Percentiles rank a stretch among this genome's conserved stretches.
These are phyloP conservation scores for Tetragnatha versicolor DNA, from an alignment of 1,140 invertebrate species.

Conservation along the genomic window DNA sequence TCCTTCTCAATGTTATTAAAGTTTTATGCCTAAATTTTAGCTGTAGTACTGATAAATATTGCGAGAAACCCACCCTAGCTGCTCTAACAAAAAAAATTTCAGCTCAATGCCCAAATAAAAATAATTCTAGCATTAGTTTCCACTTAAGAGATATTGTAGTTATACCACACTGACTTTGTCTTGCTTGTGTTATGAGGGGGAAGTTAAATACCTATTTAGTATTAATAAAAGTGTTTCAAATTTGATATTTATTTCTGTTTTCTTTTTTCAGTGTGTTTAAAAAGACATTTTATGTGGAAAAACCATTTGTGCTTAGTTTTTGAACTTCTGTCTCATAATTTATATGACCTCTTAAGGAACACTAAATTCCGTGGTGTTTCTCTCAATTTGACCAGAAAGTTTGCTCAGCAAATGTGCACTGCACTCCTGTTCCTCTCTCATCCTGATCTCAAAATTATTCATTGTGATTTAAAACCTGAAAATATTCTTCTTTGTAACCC, in stretches of 20 bases:
- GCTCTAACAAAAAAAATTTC: no score
- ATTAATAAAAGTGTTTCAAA: background rate
- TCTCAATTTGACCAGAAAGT: constrained; percentile 98
- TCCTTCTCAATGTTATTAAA: no score
- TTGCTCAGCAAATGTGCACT: constrained; percentile 98
- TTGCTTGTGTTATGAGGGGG: no score
- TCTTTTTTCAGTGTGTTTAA: constrained; percentile 88
- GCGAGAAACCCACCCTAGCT: no score
- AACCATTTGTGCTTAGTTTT: constrained; percentile 99
- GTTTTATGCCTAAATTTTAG: no score
- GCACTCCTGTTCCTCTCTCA: constrained; percentile 97
- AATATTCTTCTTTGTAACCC: constrained; percentile 99
- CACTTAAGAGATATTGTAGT: background rate
- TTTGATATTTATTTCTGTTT: background rate
- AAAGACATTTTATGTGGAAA: constrained; percentile 99
- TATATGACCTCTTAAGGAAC: constrained; percentile 98
- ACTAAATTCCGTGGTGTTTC: constrained; percentile 99
- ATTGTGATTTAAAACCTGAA: constrained; percentile 99
- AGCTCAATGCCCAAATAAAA: no score
- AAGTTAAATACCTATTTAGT: no score
- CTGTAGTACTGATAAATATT: no score
- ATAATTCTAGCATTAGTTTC: background rate
- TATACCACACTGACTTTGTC: no score
- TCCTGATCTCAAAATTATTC: constrained; percentile 99
- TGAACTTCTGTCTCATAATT: constrained; percentile 98